phyloP scores from a whole-genome alignment of 2,888 invertebrate genomes.

The Punctoribates punctum region DNA sequence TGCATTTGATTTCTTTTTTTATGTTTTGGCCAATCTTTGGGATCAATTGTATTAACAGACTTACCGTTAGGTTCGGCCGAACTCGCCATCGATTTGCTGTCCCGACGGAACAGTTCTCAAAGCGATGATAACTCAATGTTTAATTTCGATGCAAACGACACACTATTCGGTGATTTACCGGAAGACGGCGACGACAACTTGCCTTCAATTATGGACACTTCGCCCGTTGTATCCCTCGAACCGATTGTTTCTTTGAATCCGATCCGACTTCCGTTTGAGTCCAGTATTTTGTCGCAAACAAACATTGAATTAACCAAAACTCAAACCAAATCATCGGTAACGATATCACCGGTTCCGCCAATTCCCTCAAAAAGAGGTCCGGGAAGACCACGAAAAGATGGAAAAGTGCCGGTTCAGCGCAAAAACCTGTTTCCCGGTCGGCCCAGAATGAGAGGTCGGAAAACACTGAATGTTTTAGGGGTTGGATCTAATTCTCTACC shows the following conservation, averaged over 20 bases:
- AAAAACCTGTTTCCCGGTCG: conserved; percentile 48
- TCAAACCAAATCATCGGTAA: background rate
- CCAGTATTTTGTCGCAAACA: background rate
- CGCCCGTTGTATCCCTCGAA: background rate
- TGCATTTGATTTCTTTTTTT: background rate
- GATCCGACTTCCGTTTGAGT: conserved; percentile 5
- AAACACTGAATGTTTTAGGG: conserved; percentile 36
- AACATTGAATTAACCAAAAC: background rate
- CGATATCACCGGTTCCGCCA: background rate
- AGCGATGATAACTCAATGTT: conserved; percentile 22
- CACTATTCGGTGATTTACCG: background rate
- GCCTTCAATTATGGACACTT: background rate
- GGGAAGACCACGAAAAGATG: conserved; percentile 47
- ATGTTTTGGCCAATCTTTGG: background rate
- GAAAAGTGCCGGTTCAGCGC: conserved; percentile 43
- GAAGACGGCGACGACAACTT: conserved; percentile 10
- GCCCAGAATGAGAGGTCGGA: conserved; percentile 44
- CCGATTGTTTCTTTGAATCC: conserved; percentile 1
- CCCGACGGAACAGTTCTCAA: background rate
- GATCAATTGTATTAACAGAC: conserved; percentile 11
- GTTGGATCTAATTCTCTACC: conserved; percentile 36
- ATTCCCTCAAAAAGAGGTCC: conserved; percentile 46
- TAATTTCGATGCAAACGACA: conserved; percentile 15
- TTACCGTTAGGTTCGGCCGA: conserved; percentile 16
- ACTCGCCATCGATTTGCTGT: conserved; percentile 3